Evolutionary conservation across 2,888 invertebrate genomes (phyloP).

Genomic region (Zele albiditarsus): DNA sequence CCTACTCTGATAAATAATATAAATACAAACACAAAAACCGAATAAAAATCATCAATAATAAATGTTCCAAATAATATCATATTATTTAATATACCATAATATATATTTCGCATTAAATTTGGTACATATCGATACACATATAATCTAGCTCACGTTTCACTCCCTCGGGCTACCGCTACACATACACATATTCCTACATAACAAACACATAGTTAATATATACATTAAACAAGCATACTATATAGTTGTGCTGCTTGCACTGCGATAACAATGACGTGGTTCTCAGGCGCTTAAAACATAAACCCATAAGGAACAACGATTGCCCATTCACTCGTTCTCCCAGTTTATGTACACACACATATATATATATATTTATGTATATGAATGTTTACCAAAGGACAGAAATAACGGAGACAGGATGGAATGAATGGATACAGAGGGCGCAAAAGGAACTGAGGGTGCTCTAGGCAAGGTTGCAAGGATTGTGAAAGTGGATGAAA

Average conservation of each 20-base stretch:
- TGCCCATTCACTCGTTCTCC: conserved; percentile 52
- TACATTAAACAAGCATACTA: not conserved
- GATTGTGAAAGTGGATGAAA: conserved; percentile 6
- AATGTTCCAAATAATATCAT: not conserved
- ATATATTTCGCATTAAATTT: too few species aligned
- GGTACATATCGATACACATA: not conserved
- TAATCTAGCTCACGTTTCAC: not conserved
- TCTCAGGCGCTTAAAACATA: conserved; percentile 56
- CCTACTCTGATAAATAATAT: too few species aligned
- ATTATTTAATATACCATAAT: not conserved
- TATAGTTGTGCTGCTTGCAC: conserved; percentile 14
- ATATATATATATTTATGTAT: not conserved
- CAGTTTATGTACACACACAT: conserved; percentile 1
- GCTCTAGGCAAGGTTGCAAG: conserved; percentile 23
- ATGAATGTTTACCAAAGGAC: not conserved
- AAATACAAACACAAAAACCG: not conserved
- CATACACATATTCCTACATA: not conserved
- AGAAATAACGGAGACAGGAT: conserved; percentile 9
- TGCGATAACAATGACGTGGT: conserved; percentile 40
- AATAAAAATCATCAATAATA: not conserved
- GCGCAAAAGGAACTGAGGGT: conserved; percentile 8
- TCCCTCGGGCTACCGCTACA: not conserved
- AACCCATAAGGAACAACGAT: conserved; percentile 57
- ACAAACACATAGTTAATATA: not conserved
- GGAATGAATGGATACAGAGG: conserved; percentile 23